Percentiles rank a stretch among this genome's conserved stretches.
Evolutionary conservation across 1,140 invertebrate genomes (phyloP).

Genomic region (Apis dorsata): DNA sequence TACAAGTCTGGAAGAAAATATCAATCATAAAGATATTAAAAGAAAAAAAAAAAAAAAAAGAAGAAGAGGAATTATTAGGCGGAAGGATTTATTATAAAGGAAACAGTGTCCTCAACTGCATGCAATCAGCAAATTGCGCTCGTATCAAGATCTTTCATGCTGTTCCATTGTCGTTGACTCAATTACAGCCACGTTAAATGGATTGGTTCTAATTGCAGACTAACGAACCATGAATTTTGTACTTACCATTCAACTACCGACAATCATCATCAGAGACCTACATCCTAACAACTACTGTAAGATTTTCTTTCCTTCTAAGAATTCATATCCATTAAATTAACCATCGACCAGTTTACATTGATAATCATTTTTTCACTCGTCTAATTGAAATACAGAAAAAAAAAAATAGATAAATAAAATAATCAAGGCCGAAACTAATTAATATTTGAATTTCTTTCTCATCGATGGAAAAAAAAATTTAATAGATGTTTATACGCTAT

Average conservation of each 20-base stretch:
- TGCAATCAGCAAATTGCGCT: neutral
- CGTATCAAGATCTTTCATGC: neutral
- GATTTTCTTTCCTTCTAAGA: neutral
- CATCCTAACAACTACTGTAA: neutral
- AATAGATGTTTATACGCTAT: neutral
- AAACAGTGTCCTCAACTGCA: neutral
- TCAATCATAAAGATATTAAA: no score
- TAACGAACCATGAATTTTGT: constrained; percentile 43
- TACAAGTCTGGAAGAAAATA: no score
- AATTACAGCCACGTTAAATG: constrained; percentile 36
- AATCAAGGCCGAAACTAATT: neutral
- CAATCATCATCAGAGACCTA: constrained; percentile 17
- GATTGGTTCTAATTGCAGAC: constrained; percentile 47
- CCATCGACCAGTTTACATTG: neutral
- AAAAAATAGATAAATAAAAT: no score
- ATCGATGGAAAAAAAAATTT: neutral
- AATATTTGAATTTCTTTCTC: neutral
- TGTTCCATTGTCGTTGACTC: constrained; percentile 17
- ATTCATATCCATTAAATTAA: neutral
- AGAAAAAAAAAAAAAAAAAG: no score
- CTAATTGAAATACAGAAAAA: neutral
- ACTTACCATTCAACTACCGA: constrained; percentile 38
- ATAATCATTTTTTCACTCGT: neutral
- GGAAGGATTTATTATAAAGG: neutral
- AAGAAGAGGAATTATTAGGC: no score